Conservation (phyloP, 1,140 invertebrate genomes). For the Calephelis virginiensis region DNA sequence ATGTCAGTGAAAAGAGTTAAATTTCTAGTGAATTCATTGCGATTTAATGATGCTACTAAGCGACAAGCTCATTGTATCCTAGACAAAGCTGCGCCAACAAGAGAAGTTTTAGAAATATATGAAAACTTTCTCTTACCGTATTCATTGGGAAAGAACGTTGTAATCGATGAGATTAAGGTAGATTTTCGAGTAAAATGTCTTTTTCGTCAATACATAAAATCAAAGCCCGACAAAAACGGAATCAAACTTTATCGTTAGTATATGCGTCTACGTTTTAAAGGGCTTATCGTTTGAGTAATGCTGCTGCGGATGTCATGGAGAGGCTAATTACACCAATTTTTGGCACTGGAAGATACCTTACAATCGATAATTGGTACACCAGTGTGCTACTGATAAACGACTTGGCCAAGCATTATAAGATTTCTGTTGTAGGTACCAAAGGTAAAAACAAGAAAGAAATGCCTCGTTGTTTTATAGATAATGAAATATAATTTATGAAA, state of each 20-base stretch:
- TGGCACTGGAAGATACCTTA: slow-evolving; percentile 55
- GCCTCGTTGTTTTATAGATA: slow-evolving; percentile 37
- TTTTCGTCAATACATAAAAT: slow-evolving; percentile 62
- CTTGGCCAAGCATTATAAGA: slow-evolving; percentile 45
- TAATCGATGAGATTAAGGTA: slow-evolving; percentile 56
- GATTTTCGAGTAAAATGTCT: slow-evolving; percentile 53
- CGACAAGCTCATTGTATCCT: slow-evolving; percentile 12
- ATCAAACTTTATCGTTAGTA: slow-evolving; percentile 61
- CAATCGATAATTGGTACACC: slow-evolving; percentile 61
- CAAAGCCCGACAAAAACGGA: slow-evolving; percentile 68
- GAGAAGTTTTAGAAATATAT: slow-evolving; percentile 33
- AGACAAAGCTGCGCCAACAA: too few species aligned
- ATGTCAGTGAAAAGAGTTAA: slow-evolving; percentile 32
- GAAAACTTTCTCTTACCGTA: slow-evolving; percentile 36
- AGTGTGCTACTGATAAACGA: slow-evolving; percentile 45
- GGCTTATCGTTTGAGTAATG: slow-evolving; percentile 38
- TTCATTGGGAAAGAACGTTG: slow-evolving; percentile 30
- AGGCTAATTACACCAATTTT: slow-evolving; percentile 48
- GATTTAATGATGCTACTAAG: slow-evolving; percentile 26
- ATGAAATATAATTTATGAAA: too few species aligned
- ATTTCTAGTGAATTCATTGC: slow-evolving; percentile 31
- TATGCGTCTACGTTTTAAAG: slow-evolving; percentile 39
- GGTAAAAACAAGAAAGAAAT: slow-evolving; percentile 62
- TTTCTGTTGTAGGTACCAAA: slow-evolving; percentile 55
- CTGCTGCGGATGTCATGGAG: slow-evolving; percentile 46